Evolutionary conservation across 2,888 invertebrate genomes (phyloP), one percentile per base, ranked within the genome.

Genomic region (Dicroscelio sp.): DNA sequence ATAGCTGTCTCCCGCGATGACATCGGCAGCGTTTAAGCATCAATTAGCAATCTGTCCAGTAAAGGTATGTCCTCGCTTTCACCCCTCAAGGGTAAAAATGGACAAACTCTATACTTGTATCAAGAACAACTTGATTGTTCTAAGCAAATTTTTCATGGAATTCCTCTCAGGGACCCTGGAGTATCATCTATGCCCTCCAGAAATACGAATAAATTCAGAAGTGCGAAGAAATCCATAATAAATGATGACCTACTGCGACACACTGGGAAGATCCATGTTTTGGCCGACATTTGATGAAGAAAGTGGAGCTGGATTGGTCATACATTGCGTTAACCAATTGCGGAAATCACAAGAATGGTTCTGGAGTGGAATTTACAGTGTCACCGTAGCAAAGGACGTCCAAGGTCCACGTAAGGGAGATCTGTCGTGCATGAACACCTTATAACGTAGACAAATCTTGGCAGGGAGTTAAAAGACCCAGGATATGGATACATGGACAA

Each of bases 221-320:
- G n/a, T n/a, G n/a, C n/a, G n/a, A n/a, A n/a, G n/a, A n/a, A n/a
- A n/a, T n/a, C n/a, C n/a, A 69, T 58, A 20, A 52, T 38, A 8
- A 69, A 55, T 23, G 69, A 31, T 1, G 69, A 69, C 23, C 78
- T 79, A 31, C 65, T 65, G 0, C 43, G 48, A n/a, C 38, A 25
- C 20, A 60, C 65, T 12, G 12, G 14, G 14, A 63, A 63, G 23
- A 17, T 33, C 0, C 35, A 60, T 4, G 4, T 80, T 31, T 1
- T 48, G 14, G 23, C n/a, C 38, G 65, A 76, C 6, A 65, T 79
- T 25, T n/a, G n/a, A 30, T n/a, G 27, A 6, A 38, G 65, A 31
- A 79, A 79, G 31, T 79, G 78, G 65, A 65, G 43, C 0, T 79
- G 65, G 65, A 79, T 79, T 65, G 65, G 48, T 17, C 35, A 58